Evolutionary conservation across 1,140 invertebrate genomes (phyloP).

Genomic region (Drosophila pachea): DNA sequence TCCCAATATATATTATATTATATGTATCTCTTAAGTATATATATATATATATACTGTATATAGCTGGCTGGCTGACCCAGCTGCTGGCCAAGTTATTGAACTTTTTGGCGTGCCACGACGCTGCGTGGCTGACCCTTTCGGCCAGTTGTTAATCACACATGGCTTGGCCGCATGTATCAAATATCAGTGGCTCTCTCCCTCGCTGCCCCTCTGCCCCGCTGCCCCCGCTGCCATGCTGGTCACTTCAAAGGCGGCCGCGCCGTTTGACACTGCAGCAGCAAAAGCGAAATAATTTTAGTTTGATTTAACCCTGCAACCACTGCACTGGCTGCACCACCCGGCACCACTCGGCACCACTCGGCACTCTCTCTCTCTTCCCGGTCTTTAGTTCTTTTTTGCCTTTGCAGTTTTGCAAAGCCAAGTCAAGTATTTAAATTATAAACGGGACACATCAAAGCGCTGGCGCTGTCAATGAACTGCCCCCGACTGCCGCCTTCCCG

Average conservation of each 20-base stretch:
- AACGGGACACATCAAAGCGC: constrained; percentile 56
- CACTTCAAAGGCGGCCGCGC: constrained; percentile 65
- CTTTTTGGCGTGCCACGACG: constrained; percentile 9
- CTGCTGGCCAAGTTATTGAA: constrained; percentile 55
- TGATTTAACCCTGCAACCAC: constrained; percentile 33
- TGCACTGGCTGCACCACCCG: background rate
- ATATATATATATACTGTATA: constrained; percentile 9
- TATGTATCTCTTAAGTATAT: constrained; percentile 7
- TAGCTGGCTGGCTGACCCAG: background rate
- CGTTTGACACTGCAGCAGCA: constrained; percentile 58
- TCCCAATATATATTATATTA: background rate
- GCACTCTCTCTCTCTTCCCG: background rate
- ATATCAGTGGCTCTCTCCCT: constrained; percentile 48
- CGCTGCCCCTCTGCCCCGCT: background rate
- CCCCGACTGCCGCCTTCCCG: constrained; percentile 1
- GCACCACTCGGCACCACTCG: background rate
- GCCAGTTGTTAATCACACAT: constrained; percentile 69
- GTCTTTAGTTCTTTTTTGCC: constrained; percentile 23
- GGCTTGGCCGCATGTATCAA: constrained; percentile 62
- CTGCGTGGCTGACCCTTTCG: constrained; percentile 32
- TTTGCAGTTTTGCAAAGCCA: constrained; percentile 20
- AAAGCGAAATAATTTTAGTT: constrained; percentile 50
- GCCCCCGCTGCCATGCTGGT: background rate
- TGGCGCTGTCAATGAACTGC: constrained; percentile 41
- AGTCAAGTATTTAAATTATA: constrained; percentile 73